These are phyloP conservation scores for Dryobotodes eremita DNA, from an alignment of 2,888 invertebrate species.

Conservation along the genomic window DNA sequence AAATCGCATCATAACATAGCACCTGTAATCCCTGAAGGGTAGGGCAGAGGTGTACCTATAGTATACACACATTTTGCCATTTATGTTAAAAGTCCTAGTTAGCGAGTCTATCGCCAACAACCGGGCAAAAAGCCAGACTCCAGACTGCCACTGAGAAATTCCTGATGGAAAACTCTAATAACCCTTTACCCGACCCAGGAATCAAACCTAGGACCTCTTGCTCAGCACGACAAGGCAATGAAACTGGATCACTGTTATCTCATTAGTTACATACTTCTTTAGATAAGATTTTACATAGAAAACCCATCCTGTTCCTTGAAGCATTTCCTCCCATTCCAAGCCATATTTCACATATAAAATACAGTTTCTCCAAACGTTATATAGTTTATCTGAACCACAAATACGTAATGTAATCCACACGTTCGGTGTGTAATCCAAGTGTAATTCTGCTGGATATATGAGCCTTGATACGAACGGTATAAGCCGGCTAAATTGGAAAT, in stretches of 20 bases:
- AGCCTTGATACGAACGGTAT: constrained; percentile 50
- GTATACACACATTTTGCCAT: no score
- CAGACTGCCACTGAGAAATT: no score
- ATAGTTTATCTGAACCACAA: constrained; percentile 53
- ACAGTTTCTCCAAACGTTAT: constrained; percentile 31
- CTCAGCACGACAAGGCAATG: no score
- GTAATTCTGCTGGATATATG: constrained; percentile 64
- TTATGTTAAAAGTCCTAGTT: no score
- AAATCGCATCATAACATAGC: no score
- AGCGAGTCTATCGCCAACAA: no score
- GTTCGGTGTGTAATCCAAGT: constrained; percentile 52
- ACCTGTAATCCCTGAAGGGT: no score
- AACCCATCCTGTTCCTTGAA: background rate
- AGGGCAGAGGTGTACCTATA: no score
- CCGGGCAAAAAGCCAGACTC: no score
- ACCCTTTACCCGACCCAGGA: no score
- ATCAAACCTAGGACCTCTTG: no score
- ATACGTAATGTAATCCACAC: constrained; percentile 58
- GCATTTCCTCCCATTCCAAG: background rate
- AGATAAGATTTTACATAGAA: background rate
- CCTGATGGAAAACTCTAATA: no score
- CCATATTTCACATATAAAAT: constrained; percentile 12
- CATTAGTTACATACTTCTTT: background rate
- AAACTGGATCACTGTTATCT: background rate
- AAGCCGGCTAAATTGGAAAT: constrained; percentile 54